Percentiles rank a stretch among this genome's conserved stretches.
Evolutionary conservation across 2,113 vertebrate genomes (phyloP).

Genomic region (Pelmatolapia mariae): DNA sequence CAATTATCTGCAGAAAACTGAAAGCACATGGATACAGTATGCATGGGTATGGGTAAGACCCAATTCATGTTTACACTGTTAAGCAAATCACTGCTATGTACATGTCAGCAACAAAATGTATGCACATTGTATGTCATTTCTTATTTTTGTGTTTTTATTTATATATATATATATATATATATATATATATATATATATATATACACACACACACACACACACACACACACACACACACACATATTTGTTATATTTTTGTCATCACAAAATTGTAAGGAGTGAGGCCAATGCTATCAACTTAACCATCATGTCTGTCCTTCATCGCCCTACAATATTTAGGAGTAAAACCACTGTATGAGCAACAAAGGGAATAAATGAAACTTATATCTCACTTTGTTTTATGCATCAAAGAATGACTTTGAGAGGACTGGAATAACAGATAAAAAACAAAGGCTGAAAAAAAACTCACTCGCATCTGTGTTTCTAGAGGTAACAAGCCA

Average conservation of each 20-base stretch:
- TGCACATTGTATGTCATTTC: neutral
- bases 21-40: neutral
- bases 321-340: neutral
- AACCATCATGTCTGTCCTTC: neutral
- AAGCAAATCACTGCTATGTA: neutral
- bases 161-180: neutral
- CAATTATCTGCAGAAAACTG: neutral
- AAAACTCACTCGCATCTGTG: neutral
- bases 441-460: neutral
- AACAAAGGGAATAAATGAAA: slow-evolving; percentile 16
- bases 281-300: neutral
- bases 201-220: too few relatives aligned
- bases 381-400: neutral
- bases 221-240: too few relatives aligned
- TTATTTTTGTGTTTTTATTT: neutral
- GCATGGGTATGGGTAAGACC: neutral
- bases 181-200: neutral
- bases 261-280: neutral
- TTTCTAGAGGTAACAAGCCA: neutral
- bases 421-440: neutral
- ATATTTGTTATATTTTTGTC: neutral
- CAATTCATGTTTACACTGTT: neutral
- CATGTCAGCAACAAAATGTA: neutral
- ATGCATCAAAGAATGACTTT: slow-evolving; percentile 15
- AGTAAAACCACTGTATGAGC: neutral